Evolutionary conservation across 2,888 invertebrate genomes (phyloP).

Genomic region (Lampropteryx suffumata): DNA sequence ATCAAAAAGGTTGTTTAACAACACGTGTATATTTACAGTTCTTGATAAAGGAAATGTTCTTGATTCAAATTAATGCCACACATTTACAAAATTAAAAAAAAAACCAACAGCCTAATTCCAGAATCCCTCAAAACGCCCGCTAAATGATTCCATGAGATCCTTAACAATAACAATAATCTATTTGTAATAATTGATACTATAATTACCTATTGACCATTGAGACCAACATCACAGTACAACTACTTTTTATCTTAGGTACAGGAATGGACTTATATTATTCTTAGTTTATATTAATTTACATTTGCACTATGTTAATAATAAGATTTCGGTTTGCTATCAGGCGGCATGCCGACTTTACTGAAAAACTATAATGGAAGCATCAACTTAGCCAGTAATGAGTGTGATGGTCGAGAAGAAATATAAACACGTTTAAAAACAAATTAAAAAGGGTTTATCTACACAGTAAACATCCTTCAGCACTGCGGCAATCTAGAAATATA

Average conservation of each 20-base stretch:
- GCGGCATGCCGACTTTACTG: slow-evolving; percentile 56
- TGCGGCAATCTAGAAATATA: no score
- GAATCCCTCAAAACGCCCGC: slow-evolving; percentile 68
- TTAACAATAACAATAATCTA: slow-evolving; percentile 80
- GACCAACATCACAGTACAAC: slow-evolving; percentile 81
- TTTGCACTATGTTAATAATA: slow-evolving; percentile 67
- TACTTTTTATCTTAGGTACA: slow-evolving; percentile 80
- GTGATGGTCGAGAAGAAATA: slow-evolving; percentile 24
- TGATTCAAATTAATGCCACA: slow-evolving; percentile 38
- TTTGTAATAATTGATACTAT: slow-evolving; percentile 79
- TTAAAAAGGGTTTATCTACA: slow-evolving; percentile 5
- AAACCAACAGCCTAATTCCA: slow-evolving; percentile 71
- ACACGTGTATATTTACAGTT: slow-evolving; percentile 40
- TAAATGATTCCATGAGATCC: slow-evolving; percentile 80
- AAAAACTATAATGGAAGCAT: slow-evolving; percentile 14
- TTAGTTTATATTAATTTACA: slow-evolving; percentile 66
- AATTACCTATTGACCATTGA: slow-evolving; percentile 78
- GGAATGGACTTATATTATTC: slow-evolving; percentile 75
- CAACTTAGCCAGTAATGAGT: slow-evolving; percentile 22
- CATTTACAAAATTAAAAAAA: slow-evolving; percentile 51
- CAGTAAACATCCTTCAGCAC: background rate
- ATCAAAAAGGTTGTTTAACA: slow-evolving; percentile 56
- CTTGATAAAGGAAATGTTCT: slow-evolving; percentile 20
- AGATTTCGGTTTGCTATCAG: slow-evolving; percentile 59
- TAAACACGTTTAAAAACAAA: slow-evolving; percentile 12